Conservation (phyloP, 2,888 invertebrate species). For the Phalangium opilio region DNA sequence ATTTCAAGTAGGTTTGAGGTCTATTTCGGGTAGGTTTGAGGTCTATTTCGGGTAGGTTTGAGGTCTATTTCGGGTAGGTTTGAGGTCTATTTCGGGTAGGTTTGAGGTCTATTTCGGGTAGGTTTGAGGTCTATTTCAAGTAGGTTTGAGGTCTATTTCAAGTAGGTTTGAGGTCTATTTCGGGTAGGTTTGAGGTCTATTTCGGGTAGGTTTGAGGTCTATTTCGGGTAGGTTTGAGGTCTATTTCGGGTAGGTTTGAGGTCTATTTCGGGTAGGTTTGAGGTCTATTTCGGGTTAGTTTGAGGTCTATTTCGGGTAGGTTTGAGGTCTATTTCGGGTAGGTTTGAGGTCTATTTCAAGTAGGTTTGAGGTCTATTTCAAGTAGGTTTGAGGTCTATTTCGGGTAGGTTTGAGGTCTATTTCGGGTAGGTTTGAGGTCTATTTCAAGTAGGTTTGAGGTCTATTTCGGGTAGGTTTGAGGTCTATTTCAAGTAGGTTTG, state of each 20-base stretch:
- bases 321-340: constrained; percentile 34
- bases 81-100: too few species aligned
- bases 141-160: constrained; percentile 93
- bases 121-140: constrained; percentile 65
- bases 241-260: neutral
- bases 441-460: too few species aligned
- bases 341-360: too few species aligned
- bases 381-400: too few species aligned
- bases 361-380: neutral
- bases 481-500: neutral
- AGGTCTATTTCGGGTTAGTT: neutral
- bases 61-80: constrained; percentile 34
- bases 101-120: neutral
- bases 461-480: too few species aligned
- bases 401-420: constrained; percentile 34
- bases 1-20: too few species aligned
- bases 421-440: neutral
- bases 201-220: constrained; percentile 33
- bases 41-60: neutral
- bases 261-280: too few species aligned
- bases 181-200: neutral
- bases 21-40: neutral
- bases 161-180: too few species aligned
- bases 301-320: neutral
- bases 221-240: neutral